These are phyloP conservation scores for Drosophila hawaiiensis DNA, from an alignment of 2,888 invertebrate species.

Conservation along the genomic window DNA sequence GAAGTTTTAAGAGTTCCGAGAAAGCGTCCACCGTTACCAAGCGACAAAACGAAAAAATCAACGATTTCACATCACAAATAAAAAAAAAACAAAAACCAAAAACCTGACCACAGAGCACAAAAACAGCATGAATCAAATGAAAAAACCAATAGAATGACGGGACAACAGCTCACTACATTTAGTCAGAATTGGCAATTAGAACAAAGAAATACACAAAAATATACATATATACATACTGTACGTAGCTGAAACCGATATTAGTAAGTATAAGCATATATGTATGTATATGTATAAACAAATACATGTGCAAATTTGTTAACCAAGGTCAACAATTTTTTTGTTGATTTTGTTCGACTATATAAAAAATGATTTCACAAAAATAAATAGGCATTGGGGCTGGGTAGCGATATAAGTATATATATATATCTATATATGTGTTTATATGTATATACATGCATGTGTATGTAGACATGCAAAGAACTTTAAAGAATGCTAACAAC, in stretches of 20 bases:
- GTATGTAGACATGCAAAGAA: conserved; percentile 36
- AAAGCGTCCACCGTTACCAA: conserved; percentile 26
- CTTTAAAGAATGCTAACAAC: conserved; percentile 42
- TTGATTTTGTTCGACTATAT: conserved; percentile 8
- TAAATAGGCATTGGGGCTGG: conserved; percentile 21
- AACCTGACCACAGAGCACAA: conserved; percentile 57
- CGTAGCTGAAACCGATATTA: conserved; percentile 19
- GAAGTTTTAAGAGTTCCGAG: conserved; percentile 29
- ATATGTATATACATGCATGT: conserved; percentile 5
- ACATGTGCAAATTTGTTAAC: conserved; percentile 63
- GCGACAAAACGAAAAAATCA: conserved; percentile 25
- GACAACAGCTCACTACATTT: conserved; percentile 57
- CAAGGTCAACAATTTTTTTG: conserved; percentile 70
- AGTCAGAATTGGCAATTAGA: conserved; percentile 69
- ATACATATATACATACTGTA: background rate
- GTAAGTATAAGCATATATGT: background rate
- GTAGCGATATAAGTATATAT: too few species aligned
- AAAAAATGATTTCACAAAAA: conserved; percentile 34
- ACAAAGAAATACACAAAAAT: conserved; percentile 58
- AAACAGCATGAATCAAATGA: conserved; percentile 33
- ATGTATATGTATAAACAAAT: conserved; percentile 13
- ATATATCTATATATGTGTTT: conserved; percentile 4
- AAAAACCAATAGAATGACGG: conserved; percentile 48
- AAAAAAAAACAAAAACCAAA: conserved; percentile 9
- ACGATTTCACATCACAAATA: conserved; percentile 37